A percentile compares a stretch with the other conserved stretches of the same genome.
Evolutionary conservation across 1,140 invertebrate genomes (phyloP).

Genomic region (Ceratina calcarata): DNA sequence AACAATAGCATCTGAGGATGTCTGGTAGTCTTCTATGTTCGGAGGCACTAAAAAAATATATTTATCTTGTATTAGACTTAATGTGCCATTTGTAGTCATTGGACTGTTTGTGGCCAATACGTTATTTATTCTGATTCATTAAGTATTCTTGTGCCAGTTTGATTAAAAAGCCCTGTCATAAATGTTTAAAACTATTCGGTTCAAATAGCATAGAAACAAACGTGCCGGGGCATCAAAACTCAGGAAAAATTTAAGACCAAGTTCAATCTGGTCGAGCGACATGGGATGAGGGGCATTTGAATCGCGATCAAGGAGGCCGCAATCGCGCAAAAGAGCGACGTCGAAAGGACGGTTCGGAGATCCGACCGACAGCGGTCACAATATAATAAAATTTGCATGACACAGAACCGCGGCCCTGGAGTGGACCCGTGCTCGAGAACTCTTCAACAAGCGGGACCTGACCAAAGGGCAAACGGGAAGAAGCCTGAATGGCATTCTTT

Average conservation of each 20-base stretch:
- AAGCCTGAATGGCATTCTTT: conserved; percentile 55
- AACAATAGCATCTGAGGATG: conserved; percentile 94
- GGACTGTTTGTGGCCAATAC: too few relatives aligned
- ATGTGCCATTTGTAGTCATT: too few relatives aligned
- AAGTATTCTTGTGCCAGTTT: too few relatives aligned
- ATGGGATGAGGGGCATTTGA: background rate
- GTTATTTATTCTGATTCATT: too few relatives aligned
- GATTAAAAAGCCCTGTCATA: too few relatives aligned
- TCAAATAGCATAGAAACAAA: too few relatives aligned
- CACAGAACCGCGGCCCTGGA: conserved; percentile 11
- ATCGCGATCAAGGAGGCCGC: conserved; percentile 2
- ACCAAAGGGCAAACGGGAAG: conserved; percentile 8
- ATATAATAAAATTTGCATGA: conserved; percentile 56
- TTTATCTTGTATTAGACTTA: too few relatives aligned
- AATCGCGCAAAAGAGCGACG: conserved; percentile 30
- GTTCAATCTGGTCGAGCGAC: background rate
- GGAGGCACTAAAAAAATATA: conserved; percentile 88
- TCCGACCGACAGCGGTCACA: conserved; percentile 33
- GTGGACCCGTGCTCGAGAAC: conserved; percentile 12
- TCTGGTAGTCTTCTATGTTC: conserved; percentile 93
- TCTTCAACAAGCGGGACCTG: background rate
- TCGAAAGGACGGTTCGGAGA: conserved; percentile 15
- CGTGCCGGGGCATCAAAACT: too few relatives aligned
- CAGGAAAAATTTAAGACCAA: too few relatives aligned
- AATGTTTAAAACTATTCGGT: too few relatives aligned